Conservation (phyloP, 2,797 vertebrate genomes). For the Microctenopoma steveboyesi region DNA sequence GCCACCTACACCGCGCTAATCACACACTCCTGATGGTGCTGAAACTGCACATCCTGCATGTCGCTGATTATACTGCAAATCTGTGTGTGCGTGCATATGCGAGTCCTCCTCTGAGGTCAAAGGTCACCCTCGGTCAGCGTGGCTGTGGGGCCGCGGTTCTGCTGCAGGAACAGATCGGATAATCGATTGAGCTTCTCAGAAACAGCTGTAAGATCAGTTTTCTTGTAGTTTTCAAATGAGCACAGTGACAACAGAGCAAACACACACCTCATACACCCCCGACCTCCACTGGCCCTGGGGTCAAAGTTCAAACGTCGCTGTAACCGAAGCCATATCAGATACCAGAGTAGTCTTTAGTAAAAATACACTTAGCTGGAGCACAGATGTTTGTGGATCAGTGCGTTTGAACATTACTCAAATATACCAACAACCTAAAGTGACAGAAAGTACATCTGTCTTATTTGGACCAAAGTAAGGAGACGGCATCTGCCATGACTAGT, state of each 20-base stretch:
- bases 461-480: too few species aligned
- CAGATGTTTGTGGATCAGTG: too few species aligned
- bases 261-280: conserved; percentile 8
- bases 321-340: neutral
- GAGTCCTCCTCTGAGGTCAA: conserved; percentile 38
- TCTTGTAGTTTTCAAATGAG: conserved; percentile 11
- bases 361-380: neutral
- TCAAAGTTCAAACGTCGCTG: neutral
- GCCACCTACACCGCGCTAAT: conserved; percentile 63
- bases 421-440: too few species aligned
- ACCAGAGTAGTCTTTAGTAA: neutral
- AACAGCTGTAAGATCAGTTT: conserved; percentile 38
- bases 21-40: neutral
- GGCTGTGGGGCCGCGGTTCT: neutral
- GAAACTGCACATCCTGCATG: neutral
- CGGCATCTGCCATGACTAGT: too few species aligned
- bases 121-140: conserved; percentile 11
- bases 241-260: conserved; percentile 7
- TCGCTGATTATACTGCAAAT: conserved; percentile 6
- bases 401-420: too few species aligned
- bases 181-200: conserved; percentile 54
- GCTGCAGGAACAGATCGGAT: conserved; percentile 22
- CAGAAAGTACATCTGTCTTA: too few species aligned
- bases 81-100: conserved; percentile 3
- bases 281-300: neutral